These are phyloP conservation scores for Miltochrista miniata DNA, from an alignment of 2,888 invertebrate species.

Conservation along the genomic window DNA sequence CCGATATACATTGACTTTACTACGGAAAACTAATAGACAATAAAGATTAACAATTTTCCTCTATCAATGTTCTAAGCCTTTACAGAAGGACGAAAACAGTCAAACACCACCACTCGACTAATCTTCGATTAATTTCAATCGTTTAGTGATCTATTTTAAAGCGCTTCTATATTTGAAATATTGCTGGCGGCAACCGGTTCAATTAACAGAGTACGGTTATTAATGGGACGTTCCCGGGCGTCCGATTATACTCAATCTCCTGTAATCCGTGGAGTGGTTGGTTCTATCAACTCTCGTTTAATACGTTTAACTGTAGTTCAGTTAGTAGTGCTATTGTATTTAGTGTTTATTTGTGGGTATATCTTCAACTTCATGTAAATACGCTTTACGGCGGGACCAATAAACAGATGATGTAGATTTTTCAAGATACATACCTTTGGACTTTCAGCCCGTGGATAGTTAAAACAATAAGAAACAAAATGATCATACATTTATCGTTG, in stretches of 20 bases:
- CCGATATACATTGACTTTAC: no score
- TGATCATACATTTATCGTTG: no score
- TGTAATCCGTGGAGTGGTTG: constrained; percentile 66
- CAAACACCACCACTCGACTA: constrained; percentile 26
- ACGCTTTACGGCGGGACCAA: no score
- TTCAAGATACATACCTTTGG: no score
- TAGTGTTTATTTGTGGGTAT: no score
- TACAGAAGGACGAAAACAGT: background rate
- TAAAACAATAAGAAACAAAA: no score
- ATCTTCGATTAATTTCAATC: constrained; percentile 40
- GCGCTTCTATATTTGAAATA: constrained; percentile 71
- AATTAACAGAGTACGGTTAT: constrained; percentile 78
- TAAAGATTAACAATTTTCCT: no score
- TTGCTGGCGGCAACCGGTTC: constrained; percentile 66
- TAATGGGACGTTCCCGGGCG: constrained; percentile 72
- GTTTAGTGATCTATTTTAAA: constrained; percentile 45
- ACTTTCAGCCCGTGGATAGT: no score
- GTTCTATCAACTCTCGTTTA: constrained; percentile 35
- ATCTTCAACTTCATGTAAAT: no score
- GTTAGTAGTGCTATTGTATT: background rate
- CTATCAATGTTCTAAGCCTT: no score
- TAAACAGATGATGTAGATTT: no score
- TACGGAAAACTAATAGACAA: no score
- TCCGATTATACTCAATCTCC: constrained; percentile 80
- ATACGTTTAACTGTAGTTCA: constrained; percentile 9